phyloP scores from a whole-genome alignment of 2,113 vertebrate species.

The Procapra przewalskii region DNA sequence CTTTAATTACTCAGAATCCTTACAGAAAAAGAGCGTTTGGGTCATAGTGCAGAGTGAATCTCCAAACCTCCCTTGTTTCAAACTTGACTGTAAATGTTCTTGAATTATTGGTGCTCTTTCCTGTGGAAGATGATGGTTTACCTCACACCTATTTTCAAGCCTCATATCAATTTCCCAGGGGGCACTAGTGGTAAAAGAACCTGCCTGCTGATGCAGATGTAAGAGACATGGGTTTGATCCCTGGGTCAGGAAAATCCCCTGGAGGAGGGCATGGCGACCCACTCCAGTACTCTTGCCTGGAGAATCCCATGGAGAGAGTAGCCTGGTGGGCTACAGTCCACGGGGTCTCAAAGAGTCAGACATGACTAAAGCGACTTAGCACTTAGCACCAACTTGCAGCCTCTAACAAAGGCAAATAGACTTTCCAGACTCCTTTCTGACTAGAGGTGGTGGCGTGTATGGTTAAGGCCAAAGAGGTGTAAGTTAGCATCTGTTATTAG shows the following conservation, averaged over 20 bases:
- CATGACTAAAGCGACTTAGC: not conserved
- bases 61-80: not conserved
- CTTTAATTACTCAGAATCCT: not conserved
- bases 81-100: not conserved
- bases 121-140: not conserved
- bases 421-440: not conserved
- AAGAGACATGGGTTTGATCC: not conserved
- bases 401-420: accelerated
- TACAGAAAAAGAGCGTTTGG: not conserved
- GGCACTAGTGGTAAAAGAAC: not conserved
- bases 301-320: not conserved
- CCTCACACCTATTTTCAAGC: not conserved
- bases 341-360: not conserved
- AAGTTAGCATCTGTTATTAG: not conserved
- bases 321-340: not conserved
- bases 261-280: not conserved
- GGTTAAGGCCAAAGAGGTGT: not conserved
- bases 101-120: not conserved
- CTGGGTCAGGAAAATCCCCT: not conserved
- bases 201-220: not conserved
- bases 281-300: not conserved
- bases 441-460: accelerated
- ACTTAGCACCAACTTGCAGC: not conserved
- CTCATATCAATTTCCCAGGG: not conserved
- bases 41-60: not conserved